Conservation (phyloP, 2,888 invertebrate species). For the Pachycephus smyrnensis region DNA sequence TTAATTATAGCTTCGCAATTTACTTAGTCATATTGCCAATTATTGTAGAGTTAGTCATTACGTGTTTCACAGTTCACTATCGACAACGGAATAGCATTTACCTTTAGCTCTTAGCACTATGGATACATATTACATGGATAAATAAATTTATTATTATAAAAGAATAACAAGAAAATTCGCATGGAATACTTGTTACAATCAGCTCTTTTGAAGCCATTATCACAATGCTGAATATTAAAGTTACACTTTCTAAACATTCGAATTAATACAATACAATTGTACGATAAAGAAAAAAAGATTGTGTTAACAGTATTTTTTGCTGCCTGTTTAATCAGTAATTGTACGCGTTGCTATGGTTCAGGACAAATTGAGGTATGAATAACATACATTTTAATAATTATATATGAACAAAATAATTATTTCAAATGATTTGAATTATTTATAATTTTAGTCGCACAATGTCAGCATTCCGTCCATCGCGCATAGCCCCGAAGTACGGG, state of each 20-base stretch:
- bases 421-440: neutral
- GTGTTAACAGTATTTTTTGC: neutral
- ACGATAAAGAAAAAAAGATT: neutral
- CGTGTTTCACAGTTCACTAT: no score
- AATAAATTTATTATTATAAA: no score
- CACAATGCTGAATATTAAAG: no score
- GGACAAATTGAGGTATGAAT: neutral
- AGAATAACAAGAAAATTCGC: no score
- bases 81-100: no score
- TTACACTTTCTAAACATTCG: neutral
- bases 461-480: conserved; percentile 18
- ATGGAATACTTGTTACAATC: no score
- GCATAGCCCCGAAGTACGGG: conserved; percentile 13
- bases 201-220: no score
- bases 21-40: no score
- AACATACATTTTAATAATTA: neutral
- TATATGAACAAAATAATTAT: neutral
- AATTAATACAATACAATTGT: neutral
- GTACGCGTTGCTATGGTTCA: neutral
- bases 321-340: neutral
- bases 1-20: no score
- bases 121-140: no score
- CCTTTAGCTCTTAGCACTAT: no score
- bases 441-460: conserved; percentile 1
- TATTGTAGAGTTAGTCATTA: no score